A percentile compares a stretch with the other conserved stretches of the same genome.
Conservation (phyloP, 92 coral and sea anemone species). For the Parazoanthus darwini region DNA sequence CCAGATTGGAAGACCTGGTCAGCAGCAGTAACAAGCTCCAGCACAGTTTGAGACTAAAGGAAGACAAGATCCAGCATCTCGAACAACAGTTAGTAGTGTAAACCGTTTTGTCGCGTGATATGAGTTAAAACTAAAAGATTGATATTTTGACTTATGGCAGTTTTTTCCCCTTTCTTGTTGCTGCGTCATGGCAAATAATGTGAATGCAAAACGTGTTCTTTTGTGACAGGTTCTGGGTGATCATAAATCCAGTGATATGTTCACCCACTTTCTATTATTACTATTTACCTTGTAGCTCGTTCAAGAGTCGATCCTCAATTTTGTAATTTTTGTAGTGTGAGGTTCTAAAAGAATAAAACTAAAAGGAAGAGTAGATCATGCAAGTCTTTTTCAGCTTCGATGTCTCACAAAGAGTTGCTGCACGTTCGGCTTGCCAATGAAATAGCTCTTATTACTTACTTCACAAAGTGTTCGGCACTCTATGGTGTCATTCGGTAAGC, state of each 20-base stretch:
- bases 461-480: not conserved
- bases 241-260: not conserved
- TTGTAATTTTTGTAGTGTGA: too few species aligned
- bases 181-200: not conserved
- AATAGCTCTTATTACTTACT: not conserved
- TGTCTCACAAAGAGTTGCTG: too few species aligned
- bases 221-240: too few species aligned
- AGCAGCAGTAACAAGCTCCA: constrained; percentile 78
- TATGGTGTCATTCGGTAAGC: not conserved
- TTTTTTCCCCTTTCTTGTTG: not conserved
- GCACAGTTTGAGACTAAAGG: constrained; percentile 76
- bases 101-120: not conserved
- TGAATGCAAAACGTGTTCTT: not conserved
- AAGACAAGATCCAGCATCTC: constrained; percentile 77
- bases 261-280: not conserved
- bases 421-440: too few species aligned
- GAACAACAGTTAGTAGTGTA: constrained; percentile 65
- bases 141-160: not conserved
- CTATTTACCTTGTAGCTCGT: not conserved
- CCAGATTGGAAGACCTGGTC: constrained; percentile 87
- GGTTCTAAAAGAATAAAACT: too few species aligned
- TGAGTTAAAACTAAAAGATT: not conserved
- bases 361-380: too few species aligned
- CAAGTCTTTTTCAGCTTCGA: too few species aligned
- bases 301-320: not conserved